phyloP scores from a whole-genome alignment of 2,888 invertebrate genomes.

The Nephrotoma appendiculata region DNA sequence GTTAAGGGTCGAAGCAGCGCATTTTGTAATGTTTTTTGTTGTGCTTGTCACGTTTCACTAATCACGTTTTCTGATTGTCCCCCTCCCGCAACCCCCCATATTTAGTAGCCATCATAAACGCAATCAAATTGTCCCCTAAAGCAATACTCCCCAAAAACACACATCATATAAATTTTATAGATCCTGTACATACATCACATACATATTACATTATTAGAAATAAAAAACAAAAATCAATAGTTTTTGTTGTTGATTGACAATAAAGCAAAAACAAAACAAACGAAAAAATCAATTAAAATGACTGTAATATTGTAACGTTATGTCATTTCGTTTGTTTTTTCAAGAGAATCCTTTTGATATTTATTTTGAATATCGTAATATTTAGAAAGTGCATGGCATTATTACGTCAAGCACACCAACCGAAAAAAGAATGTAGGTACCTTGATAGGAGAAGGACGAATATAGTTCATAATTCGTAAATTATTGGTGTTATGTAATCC shows the following conservation, averaged over 20 bases:
- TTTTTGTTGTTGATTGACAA: background rate
- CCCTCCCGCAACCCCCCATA: too few relatives aligned
- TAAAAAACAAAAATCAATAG: background rate
- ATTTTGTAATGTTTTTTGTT: too few relatives aligned
- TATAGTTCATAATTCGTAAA: background rate
- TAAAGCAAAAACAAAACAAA: background rate
- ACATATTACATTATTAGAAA: background rate
- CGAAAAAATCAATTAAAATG: background rate
- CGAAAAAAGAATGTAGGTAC: background rate
- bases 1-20: too few relatives aligned
- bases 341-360: background rate
- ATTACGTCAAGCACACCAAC: background rate
- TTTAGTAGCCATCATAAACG: too few relatives aligned
- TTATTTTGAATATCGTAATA: background rate
- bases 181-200: background rate
- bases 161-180: background rate
- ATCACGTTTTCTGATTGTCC: too few relatives aligned
- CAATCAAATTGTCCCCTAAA: background rate
- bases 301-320: background rate
- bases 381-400: background rate
- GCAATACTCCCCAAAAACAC: background rate
- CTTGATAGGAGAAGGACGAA: background rate
- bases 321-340: background rate
- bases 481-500: background rate
- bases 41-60: too few relatives aligned